A percentile compares a stretch with the other conserved stretches of the same genome.
phyloP scores from a whole-genome alignment of 2,888 invertebrate genomes.

The Chamaedrilus cognettii region DNA sequence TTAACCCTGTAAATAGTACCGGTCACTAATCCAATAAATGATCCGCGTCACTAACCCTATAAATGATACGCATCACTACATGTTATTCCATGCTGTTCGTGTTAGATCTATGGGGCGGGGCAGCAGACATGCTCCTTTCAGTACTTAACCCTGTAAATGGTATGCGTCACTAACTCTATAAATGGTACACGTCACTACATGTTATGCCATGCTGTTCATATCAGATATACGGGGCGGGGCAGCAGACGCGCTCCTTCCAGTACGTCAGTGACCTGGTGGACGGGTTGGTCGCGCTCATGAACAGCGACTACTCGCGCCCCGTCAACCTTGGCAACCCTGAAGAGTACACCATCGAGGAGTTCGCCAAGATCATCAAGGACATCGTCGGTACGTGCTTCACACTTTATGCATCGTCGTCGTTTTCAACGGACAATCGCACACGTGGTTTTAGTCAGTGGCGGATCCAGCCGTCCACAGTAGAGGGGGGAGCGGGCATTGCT shows the following conservation, averaged over 20 bases:
- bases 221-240: constrained; percentile 65
- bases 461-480: no score
- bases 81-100: no score
- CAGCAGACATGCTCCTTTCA: constrained; percentile 88
- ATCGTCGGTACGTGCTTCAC: constrained; percentile 61
- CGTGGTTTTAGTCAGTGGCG: no score
- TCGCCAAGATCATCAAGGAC: constrained; percentile 62
- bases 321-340: constrained; percentile 98
- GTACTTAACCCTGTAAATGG: constrained; percentile 63
- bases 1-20: not conserved
- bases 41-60: not conserved
- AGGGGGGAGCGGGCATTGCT: no score
- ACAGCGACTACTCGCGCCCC: constrained; percentile 87
- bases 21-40: not conserved
- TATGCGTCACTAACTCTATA: not conserved
- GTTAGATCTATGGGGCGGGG: constrained; percentile 66
- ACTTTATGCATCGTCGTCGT: no score
- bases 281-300: constrained; percentile 90
- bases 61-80: not conserved
- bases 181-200: not conserved
- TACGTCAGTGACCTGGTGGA: constrained; percentile 97
- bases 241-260: constrained; percentile 88
- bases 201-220: no score
- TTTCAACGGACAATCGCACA: no score
- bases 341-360: constrained; percentile 89